These are phyloP conservation scores for Girardinus metallicus DNA, from an alignment of 2,797 vertebrate genomes.

Conservation along the genomic window DNA sequence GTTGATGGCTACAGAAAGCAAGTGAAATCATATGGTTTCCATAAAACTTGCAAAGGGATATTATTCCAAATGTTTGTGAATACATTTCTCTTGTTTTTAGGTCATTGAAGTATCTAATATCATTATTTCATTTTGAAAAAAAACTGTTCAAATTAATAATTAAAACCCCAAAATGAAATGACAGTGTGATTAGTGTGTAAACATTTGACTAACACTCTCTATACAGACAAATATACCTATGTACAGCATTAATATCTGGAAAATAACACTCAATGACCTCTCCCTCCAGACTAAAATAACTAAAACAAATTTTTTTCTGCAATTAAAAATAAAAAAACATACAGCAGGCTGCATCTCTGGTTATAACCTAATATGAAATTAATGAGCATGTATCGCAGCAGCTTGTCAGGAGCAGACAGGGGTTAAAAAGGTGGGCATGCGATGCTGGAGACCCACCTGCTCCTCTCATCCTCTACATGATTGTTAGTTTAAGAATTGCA, in stretches of 20 bases:
- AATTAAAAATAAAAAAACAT: slow-evolving; percentile 17
- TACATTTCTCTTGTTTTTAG: not conserved
- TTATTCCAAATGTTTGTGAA: not conserved
- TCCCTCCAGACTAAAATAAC: slow-evolving; percentile 21
- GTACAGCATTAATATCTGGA: not conserved
- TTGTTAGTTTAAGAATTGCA: slow-evolving; percentile 38
- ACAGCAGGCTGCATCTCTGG: slow-evolving; percentile 27
- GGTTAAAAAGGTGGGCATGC: slow-evolving; percentile 55
- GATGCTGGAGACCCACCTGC: slow-evolving; percentile 60
- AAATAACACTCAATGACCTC: slow-evolving; percentile 5
- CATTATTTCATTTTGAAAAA: not conserved
- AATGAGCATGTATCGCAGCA: slow-evolving; percentile 63
- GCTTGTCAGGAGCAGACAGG: slow-evolving; percentile 41
- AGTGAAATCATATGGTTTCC: not conserved
- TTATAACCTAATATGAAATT: slow-evolving; percentile 48
- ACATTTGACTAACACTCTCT: not conserved
- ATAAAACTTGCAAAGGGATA: not conserved
- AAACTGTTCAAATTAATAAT: not conserved
- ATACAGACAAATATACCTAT: not conserved
- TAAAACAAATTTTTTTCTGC: slow-evolving; percentile 1
- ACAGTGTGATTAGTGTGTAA: not conserved
- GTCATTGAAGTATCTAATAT: not conserved
- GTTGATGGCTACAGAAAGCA: not conserved
- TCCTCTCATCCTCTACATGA: slow-evolving; percentile 40
- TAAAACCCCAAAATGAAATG: not conserved